These are phyloP conservation scores for Carassius auratus DNA, from an alignment of 2,113 vertebrate genomes.

Conservation along the genomic window DNA sequence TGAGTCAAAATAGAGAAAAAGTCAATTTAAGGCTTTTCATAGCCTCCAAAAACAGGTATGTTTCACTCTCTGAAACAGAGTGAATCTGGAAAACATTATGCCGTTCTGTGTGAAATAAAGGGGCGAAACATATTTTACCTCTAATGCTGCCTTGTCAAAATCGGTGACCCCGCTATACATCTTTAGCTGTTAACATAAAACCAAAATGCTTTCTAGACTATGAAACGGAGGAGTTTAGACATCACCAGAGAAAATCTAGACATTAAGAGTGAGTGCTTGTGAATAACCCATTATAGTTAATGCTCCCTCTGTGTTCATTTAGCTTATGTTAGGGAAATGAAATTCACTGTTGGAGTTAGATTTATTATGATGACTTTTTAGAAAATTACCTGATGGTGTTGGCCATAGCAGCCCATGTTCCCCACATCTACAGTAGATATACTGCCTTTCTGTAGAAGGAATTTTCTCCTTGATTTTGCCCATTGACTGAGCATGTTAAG, in stretches of 20 bases:
- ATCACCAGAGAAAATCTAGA: not conserved
- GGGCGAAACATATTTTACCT: not conserved
- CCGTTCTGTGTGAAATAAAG: not conserved
- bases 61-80: not conserved
- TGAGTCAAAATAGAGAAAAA: not conserved
- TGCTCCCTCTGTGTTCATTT: not conserved
- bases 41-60: not conserved
- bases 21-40: not conserved
- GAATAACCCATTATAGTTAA: not conserved
- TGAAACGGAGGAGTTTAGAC: not conserved
- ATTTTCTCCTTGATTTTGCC: slow-evolving; percentile 66
- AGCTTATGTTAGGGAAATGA: not conserved
- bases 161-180: not conserved
- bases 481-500: slow-evolving; percentile 66
- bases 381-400: slow-evolving; percentile 64
- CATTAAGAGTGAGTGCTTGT: too few relatives aligned
- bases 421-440: slow-evolving; percentile 24
- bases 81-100: not conserved
- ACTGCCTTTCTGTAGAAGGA: slow-evolving; percentile 63
- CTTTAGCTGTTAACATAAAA: not conserved
- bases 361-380: slow-evolving; percentile 5
- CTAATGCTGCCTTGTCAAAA: not conserved
- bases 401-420: slow-evolving; percentile 57
- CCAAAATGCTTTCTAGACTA: not conserved
- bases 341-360: not conserved